These are phyloP conservation scores for Xenops minutus DNA, from an alignment of 2,797 vertebrate genomes.

Conservation along the genomic window DNA sequence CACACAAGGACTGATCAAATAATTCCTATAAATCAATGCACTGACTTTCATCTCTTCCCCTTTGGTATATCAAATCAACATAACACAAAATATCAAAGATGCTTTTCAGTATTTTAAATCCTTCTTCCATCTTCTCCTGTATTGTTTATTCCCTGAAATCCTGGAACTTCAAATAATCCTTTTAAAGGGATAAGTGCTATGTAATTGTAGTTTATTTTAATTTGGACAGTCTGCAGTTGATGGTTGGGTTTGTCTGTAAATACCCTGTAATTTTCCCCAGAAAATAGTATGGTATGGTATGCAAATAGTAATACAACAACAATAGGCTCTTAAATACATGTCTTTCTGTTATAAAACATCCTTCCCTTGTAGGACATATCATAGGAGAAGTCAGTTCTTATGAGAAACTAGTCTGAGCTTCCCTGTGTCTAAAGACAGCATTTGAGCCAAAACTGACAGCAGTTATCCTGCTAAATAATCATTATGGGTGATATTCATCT, in stretches of 20 bases:
- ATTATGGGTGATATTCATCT: neutral
- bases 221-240: neutral
- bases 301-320: neutral
- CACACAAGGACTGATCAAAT: neutral
- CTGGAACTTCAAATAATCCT: neutral
- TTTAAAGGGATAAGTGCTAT: neutral
- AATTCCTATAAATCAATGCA: neutral
- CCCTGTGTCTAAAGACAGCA: neutral
- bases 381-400: neutral
- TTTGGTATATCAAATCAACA: neutral
- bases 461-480: neutral
- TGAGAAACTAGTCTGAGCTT: neutral
- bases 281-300: neutral
- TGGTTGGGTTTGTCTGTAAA: neutral
- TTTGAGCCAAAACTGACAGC: neutral
- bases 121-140: neutral
- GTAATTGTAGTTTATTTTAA: neutral
- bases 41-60: neutral
- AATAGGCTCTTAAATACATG: neutral
- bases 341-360: neutral
- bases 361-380: neutral
- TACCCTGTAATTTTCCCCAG: neutral
- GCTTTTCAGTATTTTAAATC: neutral
- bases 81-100: neutral
- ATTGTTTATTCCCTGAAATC: neutral